Percentiles rank a stretch among this genome's conserved stretches.
These are phyloP conservation scores for Chamaedrilus cognettii DNA, from an alignment of 2,888 invertebrate genomes.

Conservation along the genomic window DNA sequence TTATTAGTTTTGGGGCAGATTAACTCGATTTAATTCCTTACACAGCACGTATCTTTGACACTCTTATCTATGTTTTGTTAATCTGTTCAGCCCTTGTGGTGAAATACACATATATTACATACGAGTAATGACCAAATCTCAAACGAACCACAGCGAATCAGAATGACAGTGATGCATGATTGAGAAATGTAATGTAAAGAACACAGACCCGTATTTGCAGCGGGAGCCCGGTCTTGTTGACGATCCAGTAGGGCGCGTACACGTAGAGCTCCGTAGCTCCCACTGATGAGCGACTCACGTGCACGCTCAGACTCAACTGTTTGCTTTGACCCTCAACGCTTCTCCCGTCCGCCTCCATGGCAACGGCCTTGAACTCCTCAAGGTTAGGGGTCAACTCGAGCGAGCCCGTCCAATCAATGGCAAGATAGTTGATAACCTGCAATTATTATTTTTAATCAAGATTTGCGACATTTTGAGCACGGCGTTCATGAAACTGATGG, in stretches of 20 bases:
- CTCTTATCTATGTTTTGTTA: too few species aligned
- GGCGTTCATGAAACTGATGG: too few species aligned
- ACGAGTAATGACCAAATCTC: too few species aligned
- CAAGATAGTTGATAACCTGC: constrained; percentile 69
- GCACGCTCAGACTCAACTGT: constrained; percentile 72
- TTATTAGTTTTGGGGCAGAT: too few species aligned
- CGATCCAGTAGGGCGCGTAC: constrained; percentile 58
- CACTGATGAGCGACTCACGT: constrained; percentile 69
- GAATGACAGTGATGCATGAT: constrained; percentile 3
- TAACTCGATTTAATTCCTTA: too few species aligned
- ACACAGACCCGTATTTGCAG: constrained; percentile 70
- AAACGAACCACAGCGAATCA: too few species aligned
- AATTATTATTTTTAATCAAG: too few species aligned
- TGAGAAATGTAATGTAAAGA: neutral
- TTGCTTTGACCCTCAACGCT: constrained; percentile 69
- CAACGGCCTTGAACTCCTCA: constrained; percentile 67
- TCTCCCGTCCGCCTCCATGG: constrained; percentile 68
- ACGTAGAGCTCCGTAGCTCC: constrained; percentile 66
- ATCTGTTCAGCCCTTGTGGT: too few species aligned
- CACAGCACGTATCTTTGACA: too few species aligned
- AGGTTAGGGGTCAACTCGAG: constrained; percentile 70
- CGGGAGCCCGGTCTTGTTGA: constrained; percentile 57
- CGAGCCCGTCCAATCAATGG: constrained; percentile 72
- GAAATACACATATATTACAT: too few species aligned
- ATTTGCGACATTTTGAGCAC: too few species aligned